A percentile compares a stretch with the other conserved stretches of the same genome.
Evolutionary conservation across 2,113 vertebrate genomes (phyloP).

Genomic region (Odocoileus virginianus): DNA sequence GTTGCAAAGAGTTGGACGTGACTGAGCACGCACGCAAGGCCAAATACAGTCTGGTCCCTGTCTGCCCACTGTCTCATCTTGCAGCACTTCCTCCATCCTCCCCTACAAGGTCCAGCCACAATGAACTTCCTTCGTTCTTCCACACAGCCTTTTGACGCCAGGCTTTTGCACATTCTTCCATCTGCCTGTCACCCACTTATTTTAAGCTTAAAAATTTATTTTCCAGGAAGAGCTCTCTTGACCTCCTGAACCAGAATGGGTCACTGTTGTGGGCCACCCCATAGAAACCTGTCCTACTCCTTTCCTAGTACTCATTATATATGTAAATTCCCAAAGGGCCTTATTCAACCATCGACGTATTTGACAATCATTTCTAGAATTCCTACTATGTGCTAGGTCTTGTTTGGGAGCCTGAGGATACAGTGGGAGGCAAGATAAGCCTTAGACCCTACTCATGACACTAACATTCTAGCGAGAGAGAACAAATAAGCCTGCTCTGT

Average conservation of each 20-base stretch:
- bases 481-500: not conserved
- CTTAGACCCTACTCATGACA: not conserved
- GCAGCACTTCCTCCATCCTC: not conserved
- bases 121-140: not conserved
- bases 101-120: not conserved
- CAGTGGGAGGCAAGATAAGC: not conserved
- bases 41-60: not conserved
- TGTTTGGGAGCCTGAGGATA: not conserved
- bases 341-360: not conserved
- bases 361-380: not conserved
- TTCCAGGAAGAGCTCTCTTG: not conserved
- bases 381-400: not conserved
- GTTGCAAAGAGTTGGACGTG: not conserved
- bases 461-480: not conserved
- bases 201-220: not conserved
- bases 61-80: not conserved
- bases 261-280: not conserved
- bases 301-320: not conserved
- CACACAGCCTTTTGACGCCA: not conserved
- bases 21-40: not conserved
- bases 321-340: not conserved
- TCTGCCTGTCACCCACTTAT: not conserved
- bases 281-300: not conserved
- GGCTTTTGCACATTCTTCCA: not conserved
- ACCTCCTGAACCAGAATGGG: not conserved